Evolutionary conservation across 92 coral and sea anemone species (phyloP).

Genomic region (Scolanthus callimorphus): DNA sequence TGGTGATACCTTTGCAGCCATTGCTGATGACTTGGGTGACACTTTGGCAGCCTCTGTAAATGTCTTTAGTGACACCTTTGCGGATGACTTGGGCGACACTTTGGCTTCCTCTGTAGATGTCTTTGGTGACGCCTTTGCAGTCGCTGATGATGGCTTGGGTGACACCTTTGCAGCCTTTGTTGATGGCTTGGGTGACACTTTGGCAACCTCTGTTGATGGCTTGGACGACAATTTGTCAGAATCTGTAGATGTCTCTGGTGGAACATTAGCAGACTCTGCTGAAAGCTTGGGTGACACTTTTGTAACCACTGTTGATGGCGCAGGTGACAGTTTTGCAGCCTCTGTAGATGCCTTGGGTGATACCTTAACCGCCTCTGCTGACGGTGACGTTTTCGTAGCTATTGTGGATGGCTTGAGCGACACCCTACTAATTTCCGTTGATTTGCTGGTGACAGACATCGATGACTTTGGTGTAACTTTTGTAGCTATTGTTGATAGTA

Average conservation of each 20-base stretch:
- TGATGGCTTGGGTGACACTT: constrained; percentile 11
- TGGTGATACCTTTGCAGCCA: constrained; percentile 10
- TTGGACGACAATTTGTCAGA: constrained; percentile 5
- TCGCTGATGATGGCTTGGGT: constrained; percentile 5
- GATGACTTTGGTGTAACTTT: constrained; percentile 9
- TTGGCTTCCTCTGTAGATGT: constrained; percentile 5
- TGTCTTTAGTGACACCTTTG: constrained; percentile 6
- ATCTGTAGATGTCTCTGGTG: constrained; percentile 16
- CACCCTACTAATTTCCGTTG: constrained; percentile 1
- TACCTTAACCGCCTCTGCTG: constrained; percentile 6
- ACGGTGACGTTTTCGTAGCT: constrained; percentile 10
- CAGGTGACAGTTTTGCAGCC: not conserved
- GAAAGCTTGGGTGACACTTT: constrained; percentile 12
- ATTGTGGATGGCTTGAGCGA: constrained; percentile 22
- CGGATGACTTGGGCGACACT: constrained; percentile 13
- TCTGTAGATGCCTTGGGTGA: constrained; percentile 8
- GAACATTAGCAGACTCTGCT: constrained; percentile 2
- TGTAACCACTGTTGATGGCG: constrained; percentile 8
- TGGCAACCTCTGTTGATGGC: constrained; percentile 7
- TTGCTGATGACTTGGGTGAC: constrained; percentile 6
- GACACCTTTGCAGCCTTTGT: constrained; percentile 14
- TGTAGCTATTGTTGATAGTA: constrained; percentile 7
- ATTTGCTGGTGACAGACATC: too few species aligned
- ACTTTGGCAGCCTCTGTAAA: constrained; percentile 7
- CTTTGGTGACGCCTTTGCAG: constrained; percentile 6